Evolutionary conservation across 2,888 invertebrate species (phyloP), one percentile per base, ranked within the genome.

Genomic region (Ganaspis brasiliensis): DNA sequence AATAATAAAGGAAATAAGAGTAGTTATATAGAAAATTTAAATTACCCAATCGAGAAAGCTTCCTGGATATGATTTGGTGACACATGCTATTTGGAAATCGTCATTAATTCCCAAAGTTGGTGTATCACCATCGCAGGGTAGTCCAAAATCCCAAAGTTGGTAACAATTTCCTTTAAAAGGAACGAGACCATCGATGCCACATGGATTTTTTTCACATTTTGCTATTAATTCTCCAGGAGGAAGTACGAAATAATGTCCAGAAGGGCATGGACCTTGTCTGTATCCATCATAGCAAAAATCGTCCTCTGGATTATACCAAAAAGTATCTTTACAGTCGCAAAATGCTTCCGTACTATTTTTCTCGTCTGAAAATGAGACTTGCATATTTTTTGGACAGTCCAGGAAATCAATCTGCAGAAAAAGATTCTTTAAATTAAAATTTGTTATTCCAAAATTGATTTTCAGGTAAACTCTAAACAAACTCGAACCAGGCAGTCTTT

Each of bases 211-310:
- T 3, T 91, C 91, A 86, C 96, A 96, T 73, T 92, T 90, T 0
- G 96, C 95, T 52, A 94, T 91, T 0, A 92, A 92, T 14, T 93
- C 89, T 49, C 92, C 91, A 56, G 86, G 80, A 10, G 92, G 92
- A 24, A 96, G 91, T 8, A 94, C 87, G 26, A 96, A 91, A 84
- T 94, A 94, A 75, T 95, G 87, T 0, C 92, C 92, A 0, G 84
- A 72, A 0, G 86, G 80, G 84, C 96, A 96, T 0, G 96, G 96
- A 0, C 96, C 96, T 87, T 92, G 93, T 49, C 92, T 92, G 85
- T 93, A 95, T 0, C 94, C 94, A 67, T 93, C 92, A 91, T 94
- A 94, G 84, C 96, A 96, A 8, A 90, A 90, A 82, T 95, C 93
- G 0, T 93, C 92, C 26, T 91, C 87, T 1, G 95, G 94, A 85